phyloP scores from a whole-genome alignment of 2,797 vertebrate species.

The Myotis pilosus region DNA sequence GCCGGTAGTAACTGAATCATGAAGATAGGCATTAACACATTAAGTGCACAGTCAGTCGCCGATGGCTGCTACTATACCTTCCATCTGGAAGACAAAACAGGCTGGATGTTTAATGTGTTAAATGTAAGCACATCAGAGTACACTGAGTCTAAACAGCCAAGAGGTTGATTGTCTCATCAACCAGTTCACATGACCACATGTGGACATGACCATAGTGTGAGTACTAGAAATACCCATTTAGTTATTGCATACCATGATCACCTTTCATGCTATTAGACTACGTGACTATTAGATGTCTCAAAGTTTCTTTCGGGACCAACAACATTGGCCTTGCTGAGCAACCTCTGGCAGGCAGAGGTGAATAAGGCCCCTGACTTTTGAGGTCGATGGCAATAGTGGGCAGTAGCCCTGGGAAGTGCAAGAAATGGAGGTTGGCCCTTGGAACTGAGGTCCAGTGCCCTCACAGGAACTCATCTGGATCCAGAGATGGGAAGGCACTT shows the following conservation, averaged over 20 bases:
- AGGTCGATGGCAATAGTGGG: no score
- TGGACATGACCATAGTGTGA: neutral
- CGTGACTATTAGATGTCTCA: neutral
- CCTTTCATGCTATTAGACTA: neutral
- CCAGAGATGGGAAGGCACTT: neutral
- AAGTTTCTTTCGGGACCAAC: neutral
- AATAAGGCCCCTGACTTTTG: no score
- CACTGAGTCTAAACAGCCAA: neutral
- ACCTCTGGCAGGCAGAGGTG: neutral
- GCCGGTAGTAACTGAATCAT: neutral
- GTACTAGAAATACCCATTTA: neutral
- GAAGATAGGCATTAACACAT: neutral
- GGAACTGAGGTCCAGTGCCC: neutral
- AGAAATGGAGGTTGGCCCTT: accelerated
- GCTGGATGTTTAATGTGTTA: no score
- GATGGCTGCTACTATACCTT: no score
- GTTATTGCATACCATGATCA: neutral
- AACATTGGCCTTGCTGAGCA: neutral
- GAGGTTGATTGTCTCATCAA: neutral
- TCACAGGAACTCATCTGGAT: neutral
- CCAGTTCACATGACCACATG: neutral
- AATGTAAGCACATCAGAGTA: neutral
- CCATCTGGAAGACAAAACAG: no score
- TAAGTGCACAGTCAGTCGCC: no score
- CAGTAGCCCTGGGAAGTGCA: neutral